These are phyloP conservation scores for Hylyphantes graminicola DNA, from an alignment of 1,140 invertebrate species.

Conservation along the genomic window DNA sequence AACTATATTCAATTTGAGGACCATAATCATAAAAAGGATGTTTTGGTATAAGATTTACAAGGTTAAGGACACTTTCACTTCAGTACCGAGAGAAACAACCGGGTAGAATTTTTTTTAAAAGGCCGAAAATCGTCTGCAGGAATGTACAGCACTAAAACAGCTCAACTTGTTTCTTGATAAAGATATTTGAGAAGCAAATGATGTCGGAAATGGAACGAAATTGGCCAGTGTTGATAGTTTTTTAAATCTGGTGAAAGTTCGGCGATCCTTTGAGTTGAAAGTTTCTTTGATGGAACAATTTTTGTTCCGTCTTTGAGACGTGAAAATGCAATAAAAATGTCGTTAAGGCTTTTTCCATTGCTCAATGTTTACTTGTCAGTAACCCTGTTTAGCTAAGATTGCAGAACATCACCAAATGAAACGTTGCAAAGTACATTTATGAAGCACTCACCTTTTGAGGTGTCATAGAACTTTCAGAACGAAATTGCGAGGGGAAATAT, in stretches of 20 bases:
- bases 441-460: neutral
- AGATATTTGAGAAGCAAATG: conserved; percentile 24
- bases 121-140: conserved; percentile 5
- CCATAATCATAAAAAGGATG: no score
- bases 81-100: conserved; percentile 43
- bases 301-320: conserved; percentile 2
- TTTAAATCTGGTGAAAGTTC: conserved; percentile 8
- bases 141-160: neutral
- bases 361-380: conserved; percentile 16
- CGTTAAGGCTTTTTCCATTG: conserved; percentile 18
- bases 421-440: conserved; percentile 8
- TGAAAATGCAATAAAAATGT: conserved; percentile 36
- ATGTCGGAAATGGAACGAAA: conserved; percentile 42
- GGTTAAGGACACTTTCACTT: conserved; percentile 2
- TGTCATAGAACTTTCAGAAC: no score
- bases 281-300: neutral
- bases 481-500: no score
- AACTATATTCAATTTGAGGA: no score
- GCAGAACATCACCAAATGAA: no score
- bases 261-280: conserved; percentile 9
- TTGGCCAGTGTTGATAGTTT: conserved; percentile 34
- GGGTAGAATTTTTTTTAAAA: conserved; percentile 4
- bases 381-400: neutral
- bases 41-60: no score
- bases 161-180: conserved; percentile 39